phyloP scores from a whole-genome alignment of 2,113 vertebrate species.

The Murina feae region DNA sequence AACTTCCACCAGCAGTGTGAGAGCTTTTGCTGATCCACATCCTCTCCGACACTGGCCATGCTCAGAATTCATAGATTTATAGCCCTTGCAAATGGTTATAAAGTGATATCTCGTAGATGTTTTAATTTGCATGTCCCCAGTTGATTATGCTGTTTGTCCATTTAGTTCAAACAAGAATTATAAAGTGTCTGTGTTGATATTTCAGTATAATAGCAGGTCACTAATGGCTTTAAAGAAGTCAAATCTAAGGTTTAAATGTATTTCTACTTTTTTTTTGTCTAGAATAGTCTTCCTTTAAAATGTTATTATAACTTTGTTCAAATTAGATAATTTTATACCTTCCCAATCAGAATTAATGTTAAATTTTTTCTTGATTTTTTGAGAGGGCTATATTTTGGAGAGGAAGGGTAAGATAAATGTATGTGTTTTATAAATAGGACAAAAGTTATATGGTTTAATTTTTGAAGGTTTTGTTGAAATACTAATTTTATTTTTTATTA shows the following conservation, averaged over 20 bases:
- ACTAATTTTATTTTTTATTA: conserved; percentile 52
- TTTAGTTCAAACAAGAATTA: background rate
- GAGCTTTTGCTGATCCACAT: background rate
- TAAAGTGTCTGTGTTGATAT: background rate
- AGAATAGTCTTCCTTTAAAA: conserved; percentile 40
- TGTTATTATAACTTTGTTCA: background rate
- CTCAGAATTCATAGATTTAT: background rate
- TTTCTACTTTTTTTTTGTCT: background rate
- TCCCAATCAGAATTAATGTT: background rate
- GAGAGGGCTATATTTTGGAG: background rate
- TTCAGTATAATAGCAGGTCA: background rate
- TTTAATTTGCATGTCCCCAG: background rate
- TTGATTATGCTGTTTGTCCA: background rate
- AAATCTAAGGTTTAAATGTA: conserved; percentile 29
- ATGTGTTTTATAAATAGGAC: background rate
- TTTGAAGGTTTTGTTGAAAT: conserved; percentile 42
- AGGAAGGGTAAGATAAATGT: background rate
- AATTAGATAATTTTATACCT: background rate
- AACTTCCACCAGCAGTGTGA: background rate
- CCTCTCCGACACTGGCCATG: background rate
- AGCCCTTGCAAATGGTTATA: background rate
- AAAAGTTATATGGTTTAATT: conserved; percentile 18
- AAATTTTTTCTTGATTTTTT: conserved; percentile 26
- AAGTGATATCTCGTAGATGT: background rate
- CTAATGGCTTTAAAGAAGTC: background rate